These are phyloP conservation scores for Pachyramphus minor DNA, from an alignment of 2,113 vertebrate species.

Conservation along the genomic window DNA sequence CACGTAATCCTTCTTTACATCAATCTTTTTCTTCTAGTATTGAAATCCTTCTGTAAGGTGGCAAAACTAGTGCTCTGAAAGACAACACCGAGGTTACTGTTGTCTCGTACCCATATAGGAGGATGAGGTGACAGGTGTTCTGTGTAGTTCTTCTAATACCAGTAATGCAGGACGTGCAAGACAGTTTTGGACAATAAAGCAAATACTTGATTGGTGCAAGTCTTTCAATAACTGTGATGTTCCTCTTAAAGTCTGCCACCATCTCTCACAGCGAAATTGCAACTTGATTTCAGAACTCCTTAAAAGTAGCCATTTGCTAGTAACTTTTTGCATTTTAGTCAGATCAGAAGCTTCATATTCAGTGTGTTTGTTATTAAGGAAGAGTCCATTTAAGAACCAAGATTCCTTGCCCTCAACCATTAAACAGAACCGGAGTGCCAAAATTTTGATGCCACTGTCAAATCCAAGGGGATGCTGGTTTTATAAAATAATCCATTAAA, in stretches of 20 bases:
- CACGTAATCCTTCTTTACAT: neutral
- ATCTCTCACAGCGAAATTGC: neutral
- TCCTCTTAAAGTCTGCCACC: neutral
- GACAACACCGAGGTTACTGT: neutral
- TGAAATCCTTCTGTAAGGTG: neutral
- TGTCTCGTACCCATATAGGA: rapidly evolving
- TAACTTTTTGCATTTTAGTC: neutral
- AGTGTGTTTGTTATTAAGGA: neutral
- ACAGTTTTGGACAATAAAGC: neutral
- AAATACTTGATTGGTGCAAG: neutral
- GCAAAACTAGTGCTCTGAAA: neutral
- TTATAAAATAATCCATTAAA: neutral
- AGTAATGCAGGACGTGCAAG: neutral
- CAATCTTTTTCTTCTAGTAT: neutral
- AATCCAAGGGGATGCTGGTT: neutral
- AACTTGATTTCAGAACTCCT: neutral
- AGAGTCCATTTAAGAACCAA: neutral
- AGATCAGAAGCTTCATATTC: neutral
- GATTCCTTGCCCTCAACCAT: neutral
- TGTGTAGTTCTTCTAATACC: neutral
- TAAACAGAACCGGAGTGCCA: neutral
- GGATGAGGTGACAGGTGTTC: neutral
- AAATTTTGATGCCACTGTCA: neutral
- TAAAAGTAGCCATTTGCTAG: neutral
- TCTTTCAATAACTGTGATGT: neutral